A percentile compares a stretch with the other conserved stretches of the same genome.
Conservation (phyloP, 2,113 vertebrate species). For the Meleagris gallopavo region DNA sequence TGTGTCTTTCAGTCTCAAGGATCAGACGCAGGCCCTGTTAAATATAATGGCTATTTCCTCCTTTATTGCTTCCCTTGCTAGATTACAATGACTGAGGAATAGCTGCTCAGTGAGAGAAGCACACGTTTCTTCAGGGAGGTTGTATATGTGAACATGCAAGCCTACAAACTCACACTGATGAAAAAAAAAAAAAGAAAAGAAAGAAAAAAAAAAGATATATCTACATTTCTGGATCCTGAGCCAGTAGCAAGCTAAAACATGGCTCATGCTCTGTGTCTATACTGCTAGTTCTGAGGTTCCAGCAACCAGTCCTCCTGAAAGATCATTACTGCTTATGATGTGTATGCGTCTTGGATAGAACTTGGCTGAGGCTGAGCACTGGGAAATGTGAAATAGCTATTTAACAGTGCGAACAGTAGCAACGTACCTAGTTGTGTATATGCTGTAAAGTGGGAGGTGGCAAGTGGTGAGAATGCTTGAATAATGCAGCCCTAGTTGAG, state of each 20-base stretch:
- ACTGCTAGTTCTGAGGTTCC: fast-evolving
- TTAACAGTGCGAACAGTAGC: not conserved
- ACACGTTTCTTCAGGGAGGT: not conserved
- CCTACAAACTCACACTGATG: not conserved
- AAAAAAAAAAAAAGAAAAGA: not conserved
- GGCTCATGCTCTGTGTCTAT: not conserved
- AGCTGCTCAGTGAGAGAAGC: fast-evolving
- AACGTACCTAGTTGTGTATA: fast-evolving
- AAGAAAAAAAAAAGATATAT: not conserved
- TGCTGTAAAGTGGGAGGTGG: no score
- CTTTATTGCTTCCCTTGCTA: not conserved
- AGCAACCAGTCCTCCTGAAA: fast-evolving
- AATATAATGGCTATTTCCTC: fast-evolving
- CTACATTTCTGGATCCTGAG: not conserved
- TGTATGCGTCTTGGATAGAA: not conserved
- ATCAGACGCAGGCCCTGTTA: not conserved
- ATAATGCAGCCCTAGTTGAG: not conserved
- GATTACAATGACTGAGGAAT: not conserved
- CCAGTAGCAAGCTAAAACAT: fast-evolving
- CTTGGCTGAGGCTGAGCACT: not conserved
- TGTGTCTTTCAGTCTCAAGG: not conserved
- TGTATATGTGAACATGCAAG: fast-evolving
- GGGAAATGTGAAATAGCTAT: not conserved
- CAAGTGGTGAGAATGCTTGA: fast-evolving
- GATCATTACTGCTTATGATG: not conserved